Evolutionary conservation across 2,797 vertebrate species (phyloP).

Genomic region (Siniperca scherzeri): DNA sequence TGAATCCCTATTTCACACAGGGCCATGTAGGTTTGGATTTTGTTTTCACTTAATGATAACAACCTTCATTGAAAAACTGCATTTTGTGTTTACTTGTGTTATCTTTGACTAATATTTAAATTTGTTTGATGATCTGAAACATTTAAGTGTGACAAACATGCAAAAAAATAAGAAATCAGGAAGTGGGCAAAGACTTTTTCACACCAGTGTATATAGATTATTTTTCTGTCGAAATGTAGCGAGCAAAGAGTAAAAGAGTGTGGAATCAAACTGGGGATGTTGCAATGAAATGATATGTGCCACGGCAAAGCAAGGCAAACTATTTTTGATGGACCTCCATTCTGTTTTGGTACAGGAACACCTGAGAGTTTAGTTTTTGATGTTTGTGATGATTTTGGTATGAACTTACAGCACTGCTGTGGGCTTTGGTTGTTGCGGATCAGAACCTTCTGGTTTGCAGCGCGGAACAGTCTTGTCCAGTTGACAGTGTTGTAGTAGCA

Average conservation of each 20-base stretch:
- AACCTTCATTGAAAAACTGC: too few relatives aligned
- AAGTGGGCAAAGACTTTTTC: too few relatives aligned
- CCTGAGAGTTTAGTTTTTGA: neutral
- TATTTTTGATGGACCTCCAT: neutral
- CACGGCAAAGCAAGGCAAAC: rapidly evolving
- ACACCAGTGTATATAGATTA: too few relatives aligned
- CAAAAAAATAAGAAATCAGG: too few relatives aligned
- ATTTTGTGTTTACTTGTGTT: too few relatives aligned
- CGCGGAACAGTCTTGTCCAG: conserved; percentile 94
- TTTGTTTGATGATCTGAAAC: too few relatives aligned
- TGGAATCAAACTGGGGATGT: neutral
- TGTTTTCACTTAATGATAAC: too few relatives aligned
- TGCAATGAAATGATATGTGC: neutral
- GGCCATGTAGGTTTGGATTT: too few relatives aligned
- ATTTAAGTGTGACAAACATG: too few relatives aligned
- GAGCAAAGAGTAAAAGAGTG: neutral
- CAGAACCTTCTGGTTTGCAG: conserved; percentile 90
- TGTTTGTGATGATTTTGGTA: neutral
- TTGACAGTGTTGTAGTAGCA: conserved; percentile 98
- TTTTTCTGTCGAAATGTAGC: neutral
- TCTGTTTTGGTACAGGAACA: neutral
- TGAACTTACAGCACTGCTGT: conserved; percentile 94
- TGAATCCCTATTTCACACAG: too few relatives aligned
- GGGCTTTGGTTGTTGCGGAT: conserved; percentile 93
- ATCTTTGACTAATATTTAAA: too few relatives aligned